Percentiles rank a stretch among this genome's conserved stretches.
These are phyloP conservation scores for Plectropomus leopardus DNA, from an alignment of 2,113 vertebrate species.

Conservation along the genomic window DNA sequence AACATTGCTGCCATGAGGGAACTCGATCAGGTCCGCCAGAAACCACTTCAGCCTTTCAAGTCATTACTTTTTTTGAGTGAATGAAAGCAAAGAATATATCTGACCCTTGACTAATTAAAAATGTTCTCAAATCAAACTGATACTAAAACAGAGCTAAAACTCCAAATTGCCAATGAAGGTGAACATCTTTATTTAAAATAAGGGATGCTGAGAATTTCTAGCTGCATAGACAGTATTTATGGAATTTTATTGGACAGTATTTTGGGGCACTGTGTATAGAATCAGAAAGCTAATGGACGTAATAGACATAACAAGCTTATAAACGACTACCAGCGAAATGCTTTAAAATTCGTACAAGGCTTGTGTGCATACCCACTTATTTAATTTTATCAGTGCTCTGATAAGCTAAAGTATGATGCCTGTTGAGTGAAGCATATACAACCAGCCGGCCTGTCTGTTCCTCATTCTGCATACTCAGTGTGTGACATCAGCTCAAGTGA, in stretches of 20 bases:
- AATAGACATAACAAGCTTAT: neutral
- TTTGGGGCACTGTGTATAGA: neutral
- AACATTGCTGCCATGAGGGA: slow-evolving; percentile 95
- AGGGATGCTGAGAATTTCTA: neutral
- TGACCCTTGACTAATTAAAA: neutral
- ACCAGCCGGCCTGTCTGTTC: slow-evolving; percentile 19
- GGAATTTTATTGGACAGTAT: neutral
- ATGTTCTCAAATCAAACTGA: neutral
- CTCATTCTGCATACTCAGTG: slow-evolving; percentile 45
- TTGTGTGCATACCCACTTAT: neutral
- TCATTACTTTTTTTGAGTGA: neutral
- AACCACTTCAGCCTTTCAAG: neutral
- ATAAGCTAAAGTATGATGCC: slow-evolving; percentile 3
- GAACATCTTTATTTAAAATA: neutral
- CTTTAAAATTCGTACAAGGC: neutral
- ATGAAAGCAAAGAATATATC: neutral
- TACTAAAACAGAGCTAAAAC: neutral
- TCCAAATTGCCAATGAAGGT: neutral
- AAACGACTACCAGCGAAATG: neutral
- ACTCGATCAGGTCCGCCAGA: slow-evolving; percentile 88
- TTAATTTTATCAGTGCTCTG: neutral
- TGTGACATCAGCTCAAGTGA: slow-evolving; percentile 38
- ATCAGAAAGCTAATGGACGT: neutral
- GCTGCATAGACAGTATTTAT: neutral
- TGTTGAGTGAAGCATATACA: slow-evolving; percentile 25